A percentile compares a stretch with the other conserved stretches of the same genome.
Conservation (phyloP, 2,888 invertebrate genomes). For the Andrena fulva region DNA sequence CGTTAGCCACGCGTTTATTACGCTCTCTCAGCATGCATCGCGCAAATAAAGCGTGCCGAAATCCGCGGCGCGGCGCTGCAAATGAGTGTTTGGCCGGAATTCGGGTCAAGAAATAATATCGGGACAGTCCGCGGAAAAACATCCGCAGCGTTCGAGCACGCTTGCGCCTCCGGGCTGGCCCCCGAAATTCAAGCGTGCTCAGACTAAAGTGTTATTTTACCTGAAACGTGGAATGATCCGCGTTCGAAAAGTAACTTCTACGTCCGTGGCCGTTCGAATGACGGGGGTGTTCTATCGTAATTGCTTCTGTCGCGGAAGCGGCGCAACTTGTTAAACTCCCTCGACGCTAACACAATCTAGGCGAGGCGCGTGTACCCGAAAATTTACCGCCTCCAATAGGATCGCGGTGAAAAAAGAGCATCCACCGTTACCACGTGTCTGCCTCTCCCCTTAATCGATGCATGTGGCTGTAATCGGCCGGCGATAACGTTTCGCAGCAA, state of each 20-base stretch:
- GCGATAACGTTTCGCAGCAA: background rate
- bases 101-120: constrained; percentile 52
- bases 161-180: no score
- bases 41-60: constrained; percentile 53
- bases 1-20: constrained; percentile 66
- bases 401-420: no score
- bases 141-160: no score
- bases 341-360: background rate
- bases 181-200: no score
- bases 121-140: constrained; percentile 14
- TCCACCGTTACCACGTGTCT: no score
- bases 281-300: no score
- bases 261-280: no score
- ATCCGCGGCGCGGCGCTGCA: constrained; percentile 27
- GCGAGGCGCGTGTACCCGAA: background rate
- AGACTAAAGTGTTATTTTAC: no score
- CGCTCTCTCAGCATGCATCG: constrained; percentile 48
- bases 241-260: no score
- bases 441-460: constrained; percentile 12
- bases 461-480: constrained; percentile 1
- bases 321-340: background rate
- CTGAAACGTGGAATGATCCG: no score
- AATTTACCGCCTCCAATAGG: background rate
- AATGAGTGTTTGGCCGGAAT: constrained; percentile 37
- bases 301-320: background rate